Percentiles rank a stretch among this genome's conserved stretches.
These are phyloP conservation scores for Siniperca obscura DNA, from an alignment of 2,797 vertebrate genomes.

Conservation along the genomic window DNA sequence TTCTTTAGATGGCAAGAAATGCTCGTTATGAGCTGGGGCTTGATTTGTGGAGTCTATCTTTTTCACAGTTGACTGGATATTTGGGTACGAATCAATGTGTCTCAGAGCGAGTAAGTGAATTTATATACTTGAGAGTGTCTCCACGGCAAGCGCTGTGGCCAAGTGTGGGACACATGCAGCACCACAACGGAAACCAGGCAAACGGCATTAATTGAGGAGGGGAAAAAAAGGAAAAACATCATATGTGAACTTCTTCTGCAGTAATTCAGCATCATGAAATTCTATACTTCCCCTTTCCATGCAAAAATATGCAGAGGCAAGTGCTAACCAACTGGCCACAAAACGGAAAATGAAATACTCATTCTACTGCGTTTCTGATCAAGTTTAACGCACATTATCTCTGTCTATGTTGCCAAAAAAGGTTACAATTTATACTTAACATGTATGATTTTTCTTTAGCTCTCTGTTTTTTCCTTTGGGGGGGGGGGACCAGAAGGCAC, in stretches of 20 bases:
- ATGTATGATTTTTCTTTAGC: slow-evolving; percentile 46
- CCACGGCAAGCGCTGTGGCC: slow-evolving; percentile 60
- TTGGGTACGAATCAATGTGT: slow-evolving; percentile 74
- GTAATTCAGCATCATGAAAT: slow-evolving; percentile 74
- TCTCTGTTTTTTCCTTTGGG: background rate
- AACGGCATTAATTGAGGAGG: slow-evolving; percentile 68
- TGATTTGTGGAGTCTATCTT: slow-evolving; percentile 78
- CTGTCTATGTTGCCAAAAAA: slow-evolving; percentile 10
- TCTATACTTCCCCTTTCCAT: slow-evolving; percentile 60
- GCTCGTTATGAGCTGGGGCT: slow-evolving; percentile 68
- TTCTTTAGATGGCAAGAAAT: slow-evolving; percentile 77
- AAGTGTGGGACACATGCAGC: slow-evolving; percentile 64
- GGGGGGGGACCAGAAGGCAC: background rate
- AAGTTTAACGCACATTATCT: slow-evolving; percentile 22
- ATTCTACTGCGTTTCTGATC: slow-evolving; percentile 42
- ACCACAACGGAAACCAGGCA: slow-evolving; percentile 68
- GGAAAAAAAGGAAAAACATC: slow-evolving; percentile 45
- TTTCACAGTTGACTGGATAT: slow-evolving; percentile 73
- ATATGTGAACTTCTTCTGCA: slow-evolving; percentile 63
- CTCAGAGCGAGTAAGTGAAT: slow-evolving; percentile 70
- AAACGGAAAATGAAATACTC: slow-evolving; percentile 35
- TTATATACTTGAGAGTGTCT: slow-evolving; percentile 76
- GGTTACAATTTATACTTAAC: slow-evolving; percentile 13
- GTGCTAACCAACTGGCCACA: slow-evolving; percentile 40
- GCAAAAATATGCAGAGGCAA: slow-evolving; percentile 54